A percentile compares a stretch with the other conserved stretches of the same genome.
These are phyloP conservation scores for Apogon hyalosoma DNA, from an alignment of 2,797 vertebrate species.

Conservation along the genomic window DNA sequence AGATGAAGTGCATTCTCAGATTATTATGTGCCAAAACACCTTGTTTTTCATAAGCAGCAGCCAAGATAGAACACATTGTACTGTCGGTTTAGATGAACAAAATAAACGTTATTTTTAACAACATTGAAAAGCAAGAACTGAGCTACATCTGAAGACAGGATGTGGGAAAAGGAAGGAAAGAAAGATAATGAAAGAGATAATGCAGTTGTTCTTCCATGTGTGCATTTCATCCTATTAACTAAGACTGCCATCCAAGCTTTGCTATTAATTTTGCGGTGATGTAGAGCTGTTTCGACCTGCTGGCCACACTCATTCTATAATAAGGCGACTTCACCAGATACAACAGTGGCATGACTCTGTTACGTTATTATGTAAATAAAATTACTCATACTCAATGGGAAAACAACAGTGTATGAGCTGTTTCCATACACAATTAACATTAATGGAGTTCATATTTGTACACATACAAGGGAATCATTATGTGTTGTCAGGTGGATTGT, in stretches of 20 bases:
- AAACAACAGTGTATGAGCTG: no score
- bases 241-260: constrained; percentile 16
- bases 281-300: background rate
- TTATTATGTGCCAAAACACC: no score
- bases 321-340: background rate
- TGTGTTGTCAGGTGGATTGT: constrained; percentile 23
- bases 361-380: background rate
- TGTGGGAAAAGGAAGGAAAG: background rate
- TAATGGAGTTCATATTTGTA: background rate
- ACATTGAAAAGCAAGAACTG: constrained; percentile 17
- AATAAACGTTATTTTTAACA: no score
- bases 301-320: constrained; percentile 18
- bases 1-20: no score
- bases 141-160: background rate
- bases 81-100: no score
- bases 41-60: no score
- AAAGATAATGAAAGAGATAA: background rate
- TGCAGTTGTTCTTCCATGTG: background rate
- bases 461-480: background rate
- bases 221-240: background rate
- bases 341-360: background rate
- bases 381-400: no score
- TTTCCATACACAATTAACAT: no score
- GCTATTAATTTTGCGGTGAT: constrained; percentile 13
- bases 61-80: no score